Conservation (phyloP, 1,140 invertebrate species). For the Calosoma granatense region DNA sequence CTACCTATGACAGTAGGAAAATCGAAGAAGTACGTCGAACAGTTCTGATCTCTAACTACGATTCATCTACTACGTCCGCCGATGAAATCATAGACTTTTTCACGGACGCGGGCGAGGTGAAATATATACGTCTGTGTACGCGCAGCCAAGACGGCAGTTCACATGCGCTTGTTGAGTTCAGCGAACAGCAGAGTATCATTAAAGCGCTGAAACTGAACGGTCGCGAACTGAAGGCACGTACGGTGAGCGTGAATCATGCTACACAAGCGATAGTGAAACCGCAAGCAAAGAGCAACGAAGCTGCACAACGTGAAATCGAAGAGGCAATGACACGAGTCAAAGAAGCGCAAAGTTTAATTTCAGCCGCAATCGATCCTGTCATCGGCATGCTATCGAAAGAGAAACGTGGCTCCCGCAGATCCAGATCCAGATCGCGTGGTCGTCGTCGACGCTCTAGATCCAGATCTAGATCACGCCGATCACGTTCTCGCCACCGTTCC, state of each 20-base stretch:
- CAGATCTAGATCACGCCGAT: constrained; percentile 38
- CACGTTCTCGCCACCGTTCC: constrained; percentile 47
- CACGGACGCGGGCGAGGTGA: constrained; percentile 79
- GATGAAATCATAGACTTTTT: constrained; percentile 83
- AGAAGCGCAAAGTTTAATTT: constrained; percentile 88
- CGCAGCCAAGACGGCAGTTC: constrained; percentile 61
- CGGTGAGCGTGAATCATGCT: constrained; percentile 71
- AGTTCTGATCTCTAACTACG: constrained; percentile 68
- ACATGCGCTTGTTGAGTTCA: constrained; percentile 88
- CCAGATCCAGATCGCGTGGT: constrained; percentile 44
- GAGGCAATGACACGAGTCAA: constrained; percentile 95
- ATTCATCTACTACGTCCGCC: constrained; percentile 50
- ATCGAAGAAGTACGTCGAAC: constrained; percentile 96
- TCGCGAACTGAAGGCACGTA: constrained; percentile 51
- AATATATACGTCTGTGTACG: constrained; percentile 87
- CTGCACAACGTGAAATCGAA: constrained; percentile 89
- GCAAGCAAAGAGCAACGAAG: constrained; percentile 89
- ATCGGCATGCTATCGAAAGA: constrained; percentile 77
- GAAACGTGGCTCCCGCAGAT: constrained; percentile 49
- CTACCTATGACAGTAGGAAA: constrained; percentile 77
- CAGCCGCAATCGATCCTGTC: constrained; percentile 83
- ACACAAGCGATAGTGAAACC: constrained; percentile 86
- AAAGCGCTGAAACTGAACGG: constrained; percentile 84
- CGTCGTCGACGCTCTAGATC: constrained; percentile 41
- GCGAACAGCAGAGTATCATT: constrained; percentile 80